Percentiles rank a stretch among this genome's conserved stretches.
Conservation (phyloP, 1,140 invertebrate species). For the Drosophila setifemur region DNA sequence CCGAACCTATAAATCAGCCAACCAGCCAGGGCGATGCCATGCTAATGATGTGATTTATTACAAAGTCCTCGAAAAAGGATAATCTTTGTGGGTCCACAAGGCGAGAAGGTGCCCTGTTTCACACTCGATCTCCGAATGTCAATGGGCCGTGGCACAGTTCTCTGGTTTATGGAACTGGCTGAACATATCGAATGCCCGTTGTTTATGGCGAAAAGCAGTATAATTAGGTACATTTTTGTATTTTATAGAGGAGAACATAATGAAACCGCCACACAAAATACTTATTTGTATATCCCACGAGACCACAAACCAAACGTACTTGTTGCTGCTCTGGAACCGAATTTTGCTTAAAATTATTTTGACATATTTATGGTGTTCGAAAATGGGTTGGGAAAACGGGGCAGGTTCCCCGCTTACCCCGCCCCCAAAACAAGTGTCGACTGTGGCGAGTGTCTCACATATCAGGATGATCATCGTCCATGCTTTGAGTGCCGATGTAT, state of each 20-base stretch:
- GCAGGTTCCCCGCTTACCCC: neutral
- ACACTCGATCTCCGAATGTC: slow-evolving; percentile 61
- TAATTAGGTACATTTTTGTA: slow-evolving; percentile 56
- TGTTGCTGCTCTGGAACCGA: slow-evolving; percentile 3
- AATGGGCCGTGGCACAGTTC: slow-evolving; percentile 49
- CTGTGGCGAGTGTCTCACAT: slow-evolving; percentile 56
- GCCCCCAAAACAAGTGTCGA: slow-evolving; percentile 52
- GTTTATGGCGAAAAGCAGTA: slow-evolving; percentile 48
- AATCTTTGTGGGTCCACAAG: slow-evolving; percentile 16
- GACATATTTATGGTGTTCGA: slow-evolving; percentile 66
- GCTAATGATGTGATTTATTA: slow-evolving; percentile 77
- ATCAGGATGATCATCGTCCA: slow-evolving; percentile 33
- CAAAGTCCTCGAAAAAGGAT: slow-evolving; percentile 45
- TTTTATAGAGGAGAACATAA: slow-evolving; percentile 2
- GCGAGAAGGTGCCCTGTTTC: slow-evolving; percentile 58
- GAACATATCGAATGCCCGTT: slow-evolving; percentile 39
- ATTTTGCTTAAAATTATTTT: slow-evolving; percentile 62
- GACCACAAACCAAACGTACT: slow-evolving; percentile 19
- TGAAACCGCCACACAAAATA: slow-evolving; percentile 29
- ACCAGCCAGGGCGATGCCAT: slow-evolving; percentile 43
- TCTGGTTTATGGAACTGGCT: slow-evolving; percentile 8
- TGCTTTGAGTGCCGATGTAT: slow-evolving; percentile 50
- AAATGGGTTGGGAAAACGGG: slow-evolving; percentile 35
- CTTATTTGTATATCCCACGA: slow-evolving; percentile 61
- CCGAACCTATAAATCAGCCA: slow-evolving; percentile 56